phyloP scores from a whole-genome alignment of 2,797 vertebrate genomes.

The Muraenolepis orangiensis region DNA sequence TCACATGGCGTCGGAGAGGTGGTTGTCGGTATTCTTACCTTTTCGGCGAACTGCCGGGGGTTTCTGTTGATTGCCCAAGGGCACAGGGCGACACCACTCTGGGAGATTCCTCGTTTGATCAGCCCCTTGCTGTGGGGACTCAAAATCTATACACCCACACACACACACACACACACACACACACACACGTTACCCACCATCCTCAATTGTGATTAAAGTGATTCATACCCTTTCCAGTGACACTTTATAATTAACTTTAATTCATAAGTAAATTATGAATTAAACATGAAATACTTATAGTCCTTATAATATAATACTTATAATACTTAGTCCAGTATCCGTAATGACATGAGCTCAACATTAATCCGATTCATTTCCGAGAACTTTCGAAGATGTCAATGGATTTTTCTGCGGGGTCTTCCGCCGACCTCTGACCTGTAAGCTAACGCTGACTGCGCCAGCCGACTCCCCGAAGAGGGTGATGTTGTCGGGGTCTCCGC shows the following conservation, averaged over 20 bases:
- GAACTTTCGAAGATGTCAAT: too few relatives aligned
- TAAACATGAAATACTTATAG: background rate
- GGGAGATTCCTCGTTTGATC: constrained; percentile 87
- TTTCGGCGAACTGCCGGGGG: constrained; percentile 75
- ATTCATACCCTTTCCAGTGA: background rate
- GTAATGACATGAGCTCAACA: background rate
- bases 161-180: background rate
- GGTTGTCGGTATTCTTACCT: constrained; percentile 61
- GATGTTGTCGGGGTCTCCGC: constrained; percentile 87
- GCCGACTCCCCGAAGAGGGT: constrained; percentile 95
- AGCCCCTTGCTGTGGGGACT: constrained; percentile 86
- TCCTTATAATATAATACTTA: background rate
- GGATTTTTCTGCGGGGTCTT: background rate
- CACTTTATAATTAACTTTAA: background rate
- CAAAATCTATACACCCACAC: constrained; percentile 70
- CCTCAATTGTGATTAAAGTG: background rate
- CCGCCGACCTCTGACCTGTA: constrained; percentile 79
- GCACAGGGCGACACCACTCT: constrained; percentile 82
- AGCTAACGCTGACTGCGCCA: constrained; percentile 81
- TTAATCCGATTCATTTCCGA: background rate
- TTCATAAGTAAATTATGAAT: background rate
- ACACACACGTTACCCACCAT: background rate
- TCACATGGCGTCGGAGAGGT: background rate
- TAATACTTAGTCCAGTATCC: background rate
- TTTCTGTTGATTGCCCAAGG: constrained; percentile 84